phyloP scores from a whole-genome alignment of 2,888 invertebrate genomes.

The Nymphalis urticae region DNA sequence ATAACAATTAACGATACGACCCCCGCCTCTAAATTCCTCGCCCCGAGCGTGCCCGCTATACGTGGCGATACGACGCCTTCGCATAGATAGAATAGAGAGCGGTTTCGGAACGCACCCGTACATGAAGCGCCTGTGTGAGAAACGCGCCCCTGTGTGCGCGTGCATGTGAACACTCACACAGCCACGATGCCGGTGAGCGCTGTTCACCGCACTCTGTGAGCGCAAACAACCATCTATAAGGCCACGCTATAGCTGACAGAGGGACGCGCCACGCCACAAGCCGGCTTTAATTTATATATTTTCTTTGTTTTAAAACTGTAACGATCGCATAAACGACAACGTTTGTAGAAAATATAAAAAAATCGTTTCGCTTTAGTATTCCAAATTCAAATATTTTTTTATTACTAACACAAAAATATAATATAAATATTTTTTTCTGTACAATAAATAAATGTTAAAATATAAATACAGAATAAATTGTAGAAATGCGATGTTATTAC shows the following conservation, averaged over 20 bases:
- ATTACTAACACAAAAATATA: no score
- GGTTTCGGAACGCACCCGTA: constrained; percentile 81
- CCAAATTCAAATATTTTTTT: no score
- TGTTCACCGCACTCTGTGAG: constrained; percentile 83
- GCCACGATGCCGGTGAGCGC: constrained; percentile 75
- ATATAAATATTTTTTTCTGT: no score
- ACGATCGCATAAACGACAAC: no score
- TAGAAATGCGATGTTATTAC: no score
- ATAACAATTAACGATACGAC: constrained; percentile 83
- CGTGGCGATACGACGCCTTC: constrained; percentile 81
- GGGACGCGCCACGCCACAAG: constrained; percentile 70
- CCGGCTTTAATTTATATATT: constrained; percentile 46
- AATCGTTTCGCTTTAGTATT: no score
- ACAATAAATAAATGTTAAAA: no score
- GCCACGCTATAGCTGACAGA: constrained; percentile 82
- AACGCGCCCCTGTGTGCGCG: constrained; percentile 51
- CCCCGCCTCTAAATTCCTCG: constrained; percentile 82
- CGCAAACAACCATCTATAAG: constrained; percentile 83
- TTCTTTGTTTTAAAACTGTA: constrained; percentile 25
- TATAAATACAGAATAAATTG: no score
- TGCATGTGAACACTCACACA: constrained; percentile 66
- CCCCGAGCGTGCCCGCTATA: constrained; percentile 81
- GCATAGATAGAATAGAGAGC: constrained; percentile 83
- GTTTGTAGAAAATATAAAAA: no score
- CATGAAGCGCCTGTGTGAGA: constrained; percentile 53